phyloP scores from a whole-genome alignment of 2,113 vertebrate species.

The Todiramphus saurophagus region DNA sequence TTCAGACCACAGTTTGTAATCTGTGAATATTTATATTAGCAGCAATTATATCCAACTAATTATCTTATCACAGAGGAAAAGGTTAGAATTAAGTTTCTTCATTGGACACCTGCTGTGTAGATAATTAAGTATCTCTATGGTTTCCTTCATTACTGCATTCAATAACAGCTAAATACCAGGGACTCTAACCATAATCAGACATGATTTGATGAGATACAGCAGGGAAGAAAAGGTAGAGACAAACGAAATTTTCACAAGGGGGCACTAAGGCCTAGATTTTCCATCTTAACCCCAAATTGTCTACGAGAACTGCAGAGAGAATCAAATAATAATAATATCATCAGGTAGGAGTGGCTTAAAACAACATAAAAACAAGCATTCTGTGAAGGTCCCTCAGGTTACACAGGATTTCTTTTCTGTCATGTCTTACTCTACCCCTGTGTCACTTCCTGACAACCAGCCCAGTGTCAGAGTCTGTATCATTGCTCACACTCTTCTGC shows the following conservation, averaged over 20 bases:
- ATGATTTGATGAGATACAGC: slow-evolving; percentile 72
- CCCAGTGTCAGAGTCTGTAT: not conserved
- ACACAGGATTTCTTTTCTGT: not conserved
- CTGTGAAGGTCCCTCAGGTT: not conserved
- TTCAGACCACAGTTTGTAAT: slow-evolving; percentile 73
- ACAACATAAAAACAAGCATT: not conserved
- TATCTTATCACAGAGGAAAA: slow-evolving; percentile 81
- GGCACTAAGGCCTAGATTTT: not conserved
- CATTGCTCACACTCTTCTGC: not conserved
- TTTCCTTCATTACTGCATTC: slow-evolving; percentile 79
- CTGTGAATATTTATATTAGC: slow-evolving; percentile 80
- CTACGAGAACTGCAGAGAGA: not conserved
- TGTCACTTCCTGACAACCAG: not conserved
- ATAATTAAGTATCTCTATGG: slow-evolving; percentile 82
- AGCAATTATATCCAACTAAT: slow-evolving; percentile 78
- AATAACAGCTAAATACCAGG: slow-evolving; percentile 80
- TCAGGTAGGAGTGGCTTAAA: not conserved
- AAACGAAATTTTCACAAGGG: slow-evolving; percentile 28
- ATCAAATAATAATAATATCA: not conserved
- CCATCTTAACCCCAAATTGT: not conserved
- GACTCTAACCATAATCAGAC: slow-evolving; percentile 74
- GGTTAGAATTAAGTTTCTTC: slow-evolving; percentile 77
- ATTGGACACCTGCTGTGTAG: slow-evolving; percentile 76
- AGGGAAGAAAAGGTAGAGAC: slow-evolving; percentile 5
- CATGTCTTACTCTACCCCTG: not conserved